These are phyloP conservation scores for Cynopterus sphinx DNA, from an alignment of 2,797 vertebrate species.

Conservation along the genomic window DNA sequence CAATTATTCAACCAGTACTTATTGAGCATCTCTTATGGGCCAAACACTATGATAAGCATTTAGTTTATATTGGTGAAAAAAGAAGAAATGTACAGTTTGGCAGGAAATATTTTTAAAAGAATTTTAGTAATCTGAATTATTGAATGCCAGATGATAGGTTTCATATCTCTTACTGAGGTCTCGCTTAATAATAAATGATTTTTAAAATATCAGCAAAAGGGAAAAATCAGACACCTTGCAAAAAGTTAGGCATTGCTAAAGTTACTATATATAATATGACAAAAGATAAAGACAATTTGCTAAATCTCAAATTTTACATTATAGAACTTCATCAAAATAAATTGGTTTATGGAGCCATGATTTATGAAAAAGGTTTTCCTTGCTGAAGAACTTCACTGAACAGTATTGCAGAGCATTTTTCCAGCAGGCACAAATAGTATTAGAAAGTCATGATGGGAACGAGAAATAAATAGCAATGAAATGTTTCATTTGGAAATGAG, in stretches of 20 bases:
- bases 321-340: not conserved
- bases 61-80: not conserved
- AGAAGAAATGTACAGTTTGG: not conserved
- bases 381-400: not conserved
- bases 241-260: not conserved
- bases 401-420: conserved; percentile 26
- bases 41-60: not conserved
- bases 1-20: not conserved
- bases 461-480: conserved; percentile 36
- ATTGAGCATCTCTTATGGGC: not conserved
- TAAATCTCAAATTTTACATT: conserved; percentile 16
- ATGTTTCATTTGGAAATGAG: conserved; percentile 26
- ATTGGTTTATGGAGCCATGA: not conserved
- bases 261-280: not conserved
- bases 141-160: not conserved
- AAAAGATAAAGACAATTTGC: not conserved
- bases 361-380: not conserved
- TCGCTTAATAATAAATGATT: not conserved
- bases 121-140: conserved; percentile 12
- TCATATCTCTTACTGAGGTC: not conserved
- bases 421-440: not conserved
- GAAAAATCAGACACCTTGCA: not conserved
- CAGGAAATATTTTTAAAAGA: not conserved
- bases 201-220: not conserved
- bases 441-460: not conserved